These are phyloP conservation scores for Syncerus caffer DNA, from an alignment of 2,797 vertebrate genomes.

Conservation along the genomic window DNA sequence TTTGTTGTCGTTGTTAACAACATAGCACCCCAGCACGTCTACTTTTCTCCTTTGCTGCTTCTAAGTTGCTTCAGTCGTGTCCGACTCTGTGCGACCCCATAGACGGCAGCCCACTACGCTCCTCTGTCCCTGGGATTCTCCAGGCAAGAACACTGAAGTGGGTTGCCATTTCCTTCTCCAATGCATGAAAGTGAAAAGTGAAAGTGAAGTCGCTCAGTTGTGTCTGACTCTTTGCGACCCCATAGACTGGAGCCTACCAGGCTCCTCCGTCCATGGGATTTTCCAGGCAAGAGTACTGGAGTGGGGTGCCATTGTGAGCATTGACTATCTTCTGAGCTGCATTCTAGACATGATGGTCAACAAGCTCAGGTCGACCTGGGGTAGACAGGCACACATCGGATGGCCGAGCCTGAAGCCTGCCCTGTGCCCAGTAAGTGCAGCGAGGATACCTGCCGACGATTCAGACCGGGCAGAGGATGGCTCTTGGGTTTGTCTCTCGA, in stretches of 20 bases:
- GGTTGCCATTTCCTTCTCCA: no score
- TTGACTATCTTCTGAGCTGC: background rate
- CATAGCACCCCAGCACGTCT: background rate
- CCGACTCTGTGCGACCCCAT: no score
- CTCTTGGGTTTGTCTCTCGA: fast-evolving
- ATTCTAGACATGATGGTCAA: background rate
- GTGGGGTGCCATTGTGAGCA: background rate
- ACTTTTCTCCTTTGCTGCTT: background rate
- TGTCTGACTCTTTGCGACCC: no score
- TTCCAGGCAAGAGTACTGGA: no score
- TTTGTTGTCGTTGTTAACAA: background rate
- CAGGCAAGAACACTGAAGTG: no score
- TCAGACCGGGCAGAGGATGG: background rate
- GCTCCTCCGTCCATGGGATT: no score
- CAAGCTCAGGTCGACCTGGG: background rate
- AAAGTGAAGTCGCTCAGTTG: no score
- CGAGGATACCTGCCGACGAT: fast-evolving
- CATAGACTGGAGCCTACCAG: no score
- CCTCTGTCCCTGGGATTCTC: no score
- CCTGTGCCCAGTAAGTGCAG: background rate
- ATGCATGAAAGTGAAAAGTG: no score
- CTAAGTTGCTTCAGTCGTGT: no score
- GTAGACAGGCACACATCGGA: background rate
- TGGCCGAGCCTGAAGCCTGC: background rate
- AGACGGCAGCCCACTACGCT: no score